Base-by-base conservation (phyloP, 2,797 vertebrate species). In the Alca torda region DNA sequence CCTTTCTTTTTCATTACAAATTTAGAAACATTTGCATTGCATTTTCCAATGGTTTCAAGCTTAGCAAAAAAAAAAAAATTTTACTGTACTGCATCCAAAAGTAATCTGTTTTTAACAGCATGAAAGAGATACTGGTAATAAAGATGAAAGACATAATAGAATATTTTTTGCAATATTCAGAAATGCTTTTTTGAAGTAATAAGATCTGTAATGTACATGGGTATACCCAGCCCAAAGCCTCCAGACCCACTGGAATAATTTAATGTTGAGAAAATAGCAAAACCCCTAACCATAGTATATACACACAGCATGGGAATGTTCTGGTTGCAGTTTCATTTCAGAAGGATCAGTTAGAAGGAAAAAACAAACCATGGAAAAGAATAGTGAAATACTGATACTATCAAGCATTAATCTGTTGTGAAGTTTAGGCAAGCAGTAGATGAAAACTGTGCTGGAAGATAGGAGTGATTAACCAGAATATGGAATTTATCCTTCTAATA, bases 281-380 rank as follows among this genome's bases (percentile, higher is more conserved):
- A 72, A 92, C 14, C 23, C 19, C 24, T 39, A 41, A 41, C 39
- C 0, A 0, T 61, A 35, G 3, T 31, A 24, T 3, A 10, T 13
- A 46, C 16, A 61, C 24, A 79, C 7, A 45, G 7, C 4, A 13
- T 59, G 4, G 33, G 17, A 89, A 86, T 23, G 17, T 73, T 24
- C 19, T 57, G 35, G 5, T 10, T 74, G 23, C 50, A n/a, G 12
- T 60, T 85, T 45, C 12, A 30, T 92, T 83, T 89, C 54, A 70
- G 68, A 84, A 82, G 13, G 4, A n/a, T 64, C 23, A 21, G 23
- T 45, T 68, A 51, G 19, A 85, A 84, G 50, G 59, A 76, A 90
- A 72, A 7, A 60, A 35, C 12, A 39, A 64, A 50, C 4, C 10
- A 7, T 21, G 37, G 25, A 85, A 82, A 75, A 37, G 2, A 78